Conservation (phyloP, 2,797 vertebrate genomes). For the Babyrousa celebensis region DNA sequence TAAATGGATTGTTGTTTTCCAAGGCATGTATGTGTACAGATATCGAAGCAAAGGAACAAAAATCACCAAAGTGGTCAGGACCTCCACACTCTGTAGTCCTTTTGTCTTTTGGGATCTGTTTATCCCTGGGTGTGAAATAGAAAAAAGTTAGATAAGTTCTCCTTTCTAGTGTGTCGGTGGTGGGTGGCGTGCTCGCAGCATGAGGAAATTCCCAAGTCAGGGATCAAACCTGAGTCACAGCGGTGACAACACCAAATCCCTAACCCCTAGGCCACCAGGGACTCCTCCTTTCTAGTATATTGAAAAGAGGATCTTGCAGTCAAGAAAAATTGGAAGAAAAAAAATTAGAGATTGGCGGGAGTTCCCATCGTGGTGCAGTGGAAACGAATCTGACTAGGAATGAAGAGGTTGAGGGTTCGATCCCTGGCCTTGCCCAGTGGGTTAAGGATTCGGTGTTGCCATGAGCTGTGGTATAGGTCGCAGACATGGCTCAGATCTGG, state of each 20-base stretch:
- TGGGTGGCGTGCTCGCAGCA: no score
- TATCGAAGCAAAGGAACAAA: neutral
- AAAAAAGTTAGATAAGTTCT: neutral
- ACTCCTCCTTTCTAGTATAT: neutral
- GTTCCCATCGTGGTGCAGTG: no score
- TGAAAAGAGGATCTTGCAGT: neutral
- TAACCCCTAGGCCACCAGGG: no score
- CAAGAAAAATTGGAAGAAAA: neutral
- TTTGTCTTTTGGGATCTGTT: neutral
- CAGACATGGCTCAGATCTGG: no score
- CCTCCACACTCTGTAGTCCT: neutral
- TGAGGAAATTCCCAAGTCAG: no score
- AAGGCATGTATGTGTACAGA: neutral
- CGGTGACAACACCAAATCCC: no score
- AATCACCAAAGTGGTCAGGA: neutral
- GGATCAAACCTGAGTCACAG: no score
- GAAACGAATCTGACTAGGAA: no score
- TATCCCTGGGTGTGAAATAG: neutral
- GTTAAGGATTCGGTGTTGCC: no score
- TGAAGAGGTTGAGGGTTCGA: no score
- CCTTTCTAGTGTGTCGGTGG: neutral
- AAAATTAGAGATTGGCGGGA: neutral
- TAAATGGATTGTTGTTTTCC: neutral
- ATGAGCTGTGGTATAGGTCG: no score
- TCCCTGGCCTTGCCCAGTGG: no score